Conservation (phyloP, 2,888 invertebrate species). For the Rhamnusium bicolor region DNA sequence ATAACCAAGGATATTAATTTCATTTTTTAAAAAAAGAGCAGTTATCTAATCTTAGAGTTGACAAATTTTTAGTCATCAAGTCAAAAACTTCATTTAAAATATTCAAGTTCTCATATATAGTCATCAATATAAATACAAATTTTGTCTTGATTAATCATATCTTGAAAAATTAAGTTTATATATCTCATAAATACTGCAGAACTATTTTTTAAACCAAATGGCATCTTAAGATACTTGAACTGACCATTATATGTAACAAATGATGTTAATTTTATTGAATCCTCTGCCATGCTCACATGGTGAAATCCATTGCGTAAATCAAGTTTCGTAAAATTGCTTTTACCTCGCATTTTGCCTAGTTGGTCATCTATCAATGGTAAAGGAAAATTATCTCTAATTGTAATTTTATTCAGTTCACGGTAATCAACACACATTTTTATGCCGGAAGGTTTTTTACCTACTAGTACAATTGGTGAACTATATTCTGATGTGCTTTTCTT, state of each 20-base stretch:
- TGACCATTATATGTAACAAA: conserved; percentile 59
- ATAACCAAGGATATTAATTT: not conserved
- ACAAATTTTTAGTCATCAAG: not conserved
- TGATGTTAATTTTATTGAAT: conserved; percentile 51
- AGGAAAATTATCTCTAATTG: conserved; percentile 33
- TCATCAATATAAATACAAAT: conserved; percentile 20
- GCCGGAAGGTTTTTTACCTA: conserved; percentile 29
- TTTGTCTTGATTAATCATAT: conserved; percentile 8
- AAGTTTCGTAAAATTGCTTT: not conserved
- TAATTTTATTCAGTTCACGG: conserved; percentile 55
- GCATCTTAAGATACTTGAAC: conserved; percentile 57
- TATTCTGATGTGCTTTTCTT: conserved; percentile 35
- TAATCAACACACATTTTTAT: conserved; percentile 53
- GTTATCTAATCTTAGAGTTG: not conserved
- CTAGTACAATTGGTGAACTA: conserved; percentile 30
- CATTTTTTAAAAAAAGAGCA: conserved; percentile 9
- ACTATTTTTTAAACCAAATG: conserved; percentile 55
- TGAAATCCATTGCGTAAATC: conserved; percentile 1
- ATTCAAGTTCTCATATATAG: not conserved
- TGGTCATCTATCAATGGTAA: conserved; percentile 19
- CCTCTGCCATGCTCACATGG: not conserved
- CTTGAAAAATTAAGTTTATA: conserved; percentile 24
- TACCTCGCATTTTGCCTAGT: not conserved
- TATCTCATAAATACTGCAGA: conserved; percentile 47
- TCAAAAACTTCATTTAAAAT: conserved; percentile 22